Evolutionary conservation across 2,113 vertebrate species (phyloP).

Genomic region (Heterocephalus glaber): DNA sequence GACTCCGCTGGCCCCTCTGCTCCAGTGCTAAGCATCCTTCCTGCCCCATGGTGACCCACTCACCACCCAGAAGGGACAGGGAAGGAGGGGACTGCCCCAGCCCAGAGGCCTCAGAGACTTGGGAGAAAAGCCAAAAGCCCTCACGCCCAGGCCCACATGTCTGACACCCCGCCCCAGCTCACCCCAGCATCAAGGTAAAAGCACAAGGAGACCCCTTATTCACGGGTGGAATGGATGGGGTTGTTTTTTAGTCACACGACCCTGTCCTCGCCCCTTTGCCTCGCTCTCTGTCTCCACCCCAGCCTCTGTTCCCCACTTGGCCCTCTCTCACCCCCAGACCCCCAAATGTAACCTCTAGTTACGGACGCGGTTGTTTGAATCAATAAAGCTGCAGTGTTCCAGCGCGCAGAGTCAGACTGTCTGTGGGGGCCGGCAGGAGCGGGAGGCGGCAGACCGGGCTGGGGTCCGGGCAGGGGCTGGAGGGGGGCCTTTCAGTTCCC

Average conservation of each 20-base stretch:
- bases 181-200: conserved; percentile 71
- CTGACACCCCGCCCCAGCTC: background rate
- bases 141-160: background rate
- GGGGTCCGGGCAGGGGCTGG: background rate
- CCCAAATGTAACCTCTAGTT: conserved; percentile 78
- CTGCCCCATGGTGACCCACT: background rate
- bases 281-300: conserved; percentile 76
- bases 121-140: conserved; percentile 58
- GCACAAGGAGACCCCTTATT: conserved; percentile 79
- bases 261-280: conserved; percentile 71
- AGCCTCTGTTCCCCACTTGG: conserved; percentile 37
- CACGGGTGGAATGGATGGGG: conserved; percentile 58
- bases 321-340: background rate
- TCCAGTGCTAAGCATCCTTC: background rate
- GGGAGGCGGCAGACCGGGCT: background rate
- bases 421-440: background rate
- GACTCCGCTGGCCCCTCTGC: background rate
- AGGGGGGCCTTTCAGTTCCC: background rate
- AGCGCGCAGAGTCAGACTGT: background rate
- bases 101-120: conserved; percentile 36
- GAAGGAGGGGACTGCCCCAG: background rate
- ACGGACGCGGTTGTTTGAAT: conserved; percentile 73
- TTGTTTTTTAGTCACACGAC: conserved; percentile 59
- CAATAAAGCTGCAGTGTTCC: conserved; percentile 81
- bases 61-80: conserved; percentile 23